These are phyloP conservation scores for Pterocles gutturalis DNA, from an alignment of 2,113 vertebrate species.

Conservation along the genomic window DNA sequence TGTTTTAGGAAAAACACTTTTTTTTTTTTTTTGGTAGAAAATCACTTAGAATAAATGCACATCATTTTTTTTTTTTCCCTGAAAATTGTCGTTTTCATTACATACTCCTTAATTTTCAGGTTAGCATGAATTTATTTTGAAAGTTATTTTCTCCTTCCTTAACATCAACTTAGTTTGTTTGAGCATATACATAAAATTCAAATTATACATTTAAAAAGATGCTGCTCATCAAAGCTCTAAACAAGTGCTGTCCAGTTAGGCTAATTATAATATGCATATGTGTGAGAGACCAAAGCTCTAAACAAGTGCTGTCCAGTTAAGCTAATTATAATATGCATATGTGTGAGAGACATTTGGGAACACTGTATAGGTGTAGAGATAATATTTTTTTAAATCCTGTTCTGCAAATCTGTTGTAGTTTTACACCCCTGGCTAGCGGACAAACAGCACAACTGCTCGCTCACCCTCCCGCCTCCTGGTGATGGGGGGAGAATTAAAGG, in stretches of 20 bases:
- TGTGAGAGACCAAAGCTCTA: not conserved
- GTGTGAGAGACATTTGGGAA: not conserved
- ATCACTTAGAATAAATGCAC: not conserved
- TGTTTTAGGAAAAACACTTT: not conserved
- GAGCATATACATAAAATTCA: not conserved
- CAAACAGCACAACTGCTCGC: too few species aligned
- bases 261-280: fast-evolving
- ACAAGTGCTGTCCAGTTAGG: not conserved
- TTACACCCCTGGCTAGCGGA: too few species aligned
- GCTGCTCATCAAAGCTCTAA: not conserved
- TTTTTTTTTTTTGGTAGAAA: not conserved
- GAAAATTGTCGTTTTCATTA: not conserved
- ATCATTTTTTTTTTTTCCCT: fast-evolving
- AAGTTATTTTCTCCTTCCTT: not conserved
- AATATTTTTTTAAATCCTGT: not conserved
- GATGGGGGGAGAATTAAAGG: too few species aligned
- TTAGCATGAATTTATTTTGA: not conserved
- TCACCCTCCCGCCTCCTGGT: too few species aligned
- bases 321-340: not conserved
- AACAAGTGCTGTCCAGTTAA: not conserved
- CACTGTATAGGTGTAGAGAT: not conserved
- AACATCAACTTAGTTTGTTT: not conserved
- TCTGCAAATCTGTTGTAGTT: not conserved
- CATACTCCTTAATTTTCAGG: not conserved
- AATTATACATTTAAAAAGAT: not conserved